phyloP scores from a whole-genome alignment of 2,888 invertebrate species.

The Ethmia dodecea region DNA sequence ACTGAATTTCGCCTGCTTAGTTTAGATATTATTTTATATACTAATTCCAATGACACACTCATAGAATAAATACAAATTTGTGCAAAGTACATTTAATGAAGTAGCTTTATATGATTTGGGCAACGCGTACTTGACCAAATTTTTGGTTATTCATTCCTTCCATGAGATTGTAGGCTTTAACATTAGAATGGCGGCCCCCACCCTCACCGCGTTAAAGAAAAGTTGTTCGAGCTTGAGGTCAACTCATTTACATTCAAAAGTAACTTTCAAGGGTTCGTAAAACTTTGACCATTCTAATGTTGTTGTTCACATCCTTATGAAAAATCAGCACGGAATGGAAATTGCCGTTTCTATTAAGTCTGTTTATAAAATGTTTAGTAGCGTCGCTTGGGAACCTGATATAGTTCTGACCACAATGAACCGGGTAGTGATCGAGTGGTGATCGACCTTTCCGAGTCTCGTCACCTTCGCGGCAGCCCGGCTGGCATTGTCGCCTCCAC shows the following conservation, averaged over 20 bases:
- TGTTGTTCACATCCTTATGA: not conserved
- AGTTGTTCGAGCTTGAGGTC: constrained; percentile 49
- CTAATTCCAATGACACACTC: no score
- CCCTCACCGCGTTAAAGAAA: constrained; percentile 38
- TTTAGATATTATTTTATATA: no score
- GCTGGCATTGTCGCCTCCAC: constrained; percentile 69
- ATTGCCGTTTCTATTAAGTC: not conserved
- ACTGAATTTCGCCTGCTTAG: constrained; percentile 28
- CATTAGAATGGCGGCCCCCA: constrained; percentile 42
- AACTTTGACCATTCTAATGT: constrained; percentile 12
- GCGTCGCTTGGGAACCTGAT: no score
- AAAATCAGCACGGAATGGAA: no score
- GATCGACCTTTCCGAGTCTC: constrained; percentile 60
- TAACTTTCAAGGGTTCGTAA: constrained; percentile 38
- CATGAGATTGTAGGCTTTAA: constrained; percentile 17
- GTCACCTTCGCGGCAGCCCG: constrained; percentile 64
- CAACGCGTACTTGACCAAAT: constrained; percentile 33
- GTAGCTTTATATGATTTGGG: constrained; percentile 20
- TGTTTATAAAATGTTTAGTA: not conserved
- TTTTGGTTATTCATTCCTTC: constrained; percentile 27
- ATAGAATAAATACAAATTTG: not conserved
- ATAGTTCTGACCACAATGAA: no score
- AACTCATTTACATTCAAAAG: constrained; percentile 35
- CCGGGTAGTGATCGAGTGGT: constrained; percentile 33
- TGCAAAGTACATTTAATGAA: no score